Evolutionary conservation across 2,888 invertebrate species (phyloP), one percentile per base, ranked within the genome.

Genomic region (Belgica antarctica): DNA sequence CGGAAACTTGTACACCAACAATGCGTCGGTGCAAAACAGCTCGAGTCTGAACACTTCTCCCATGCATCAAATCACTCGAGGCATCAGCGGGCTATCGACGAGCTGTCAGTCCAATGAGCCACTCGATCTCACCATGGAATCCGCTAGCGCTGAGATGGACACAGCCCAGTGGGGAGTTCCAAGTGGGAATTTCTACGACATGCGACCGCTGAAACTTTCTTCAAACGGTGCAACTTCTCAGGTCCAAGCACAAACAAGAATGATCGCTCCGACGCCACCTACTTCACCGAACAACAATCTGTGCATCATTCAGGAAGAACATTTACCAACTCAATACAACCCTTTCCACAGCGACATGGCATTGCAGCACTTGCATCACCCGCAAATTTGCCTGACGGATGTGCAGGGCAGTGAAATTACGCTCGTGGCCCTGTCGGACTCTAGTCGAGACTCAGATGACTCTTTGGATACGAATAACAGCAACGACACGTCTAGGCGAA

Each of bases 331-430:
- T 57, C 70, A 31, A 15, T 59, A 41, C 12, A 24, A 10, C 46
- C 36, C 19, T 24, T 71, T 7, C 70, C 47, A 24, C 2, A n/a
- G 22, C 57, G 36, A 52, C 22, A n/a, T 65, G 24, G 57, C 22
- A 34, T 52, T 65, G n/a, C 57, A 46, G 36, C 71, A 63, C 24
- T 2, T 41, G 25, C 46, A 41, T 52, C 87, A 90, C 77, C 94
- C 96, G 0, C 94, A 94, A 79, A 96, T 96, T 72, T 94, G 93
- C 74, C 84, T 96, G 8, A 96, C 96, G 0, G 95, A 96, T 77
- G 94, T 94, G 68, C 83, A 91, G 69, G 95, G 95, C 0, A 90
- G 89, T 4, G 90, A 91, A 79, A 86, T 91, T 0, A 91, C 91
- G 0, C 76, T 92, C 1, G 88, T 91, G 0, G 90, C 89, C 0